Evolutionary conservation across 2,797 vertebrate species (phyloP).

Genomic region (Notamacropus eugenii): DNA sequence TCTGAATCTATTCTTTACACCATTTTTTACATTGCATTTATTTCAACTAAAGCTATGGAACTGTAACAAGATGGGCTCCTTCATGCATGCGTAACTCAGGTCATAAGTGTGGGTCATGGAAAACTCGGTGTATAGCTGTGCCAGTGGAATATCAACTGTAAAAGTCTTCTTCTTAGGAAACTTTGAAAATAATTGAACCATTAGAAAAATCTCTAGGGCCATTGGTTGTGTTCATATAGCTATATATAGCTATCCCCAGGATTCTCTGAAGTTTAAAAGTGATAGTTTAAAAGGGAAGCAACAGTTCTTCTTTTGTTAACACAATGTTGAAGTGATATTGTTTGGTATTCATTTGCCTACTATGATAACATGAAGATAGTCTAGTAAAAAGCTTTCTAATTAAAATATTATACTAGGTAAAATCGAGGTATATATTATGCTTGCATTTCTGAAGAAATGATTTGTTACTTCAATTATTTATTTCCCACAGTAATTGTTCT

Average conservation of each 20-base stretch:
- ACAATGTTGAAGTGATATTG: not conserved
- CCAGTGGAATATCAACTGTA: not conserved
- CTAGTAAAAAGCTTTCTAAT: not conserved
- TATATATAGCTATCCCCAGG: not conserved
- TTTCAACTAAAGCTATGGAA: not conserved
- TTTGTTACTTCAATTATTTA: not conserved
- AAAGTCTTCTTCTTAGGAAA: not conserved
- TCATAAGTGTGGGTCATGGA: not conserved
- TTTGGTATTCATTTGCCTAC: not conserved
- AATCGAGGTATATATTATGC: not conserved
- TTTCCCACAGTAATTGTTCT: not conserved
- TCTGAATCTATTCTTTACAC: not conserved
- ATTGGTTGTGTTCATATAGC: not conserved
- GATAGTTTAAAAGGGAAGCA: not conserved
- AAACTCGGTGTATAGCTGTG: not conserved
- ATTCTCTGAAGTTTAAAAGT: not conserved
- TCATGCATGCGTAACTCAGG: not conserved
- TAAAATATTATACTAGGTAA: not conserved
- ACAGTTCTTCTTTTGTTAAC: not conserved
- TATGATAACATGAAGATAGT: not conserved
- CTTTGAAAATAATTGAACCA: not conserved
- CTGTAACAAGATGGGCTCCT: not conserved
- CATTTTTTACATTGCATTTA: not conserved
- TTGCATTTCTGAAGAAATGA: not conserved
- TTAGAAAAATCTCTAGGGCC: not conserved